Base-by-base conservation (phyloP, 2,888 invertebrate genomes). In the Rhingia campestris region DNA sequence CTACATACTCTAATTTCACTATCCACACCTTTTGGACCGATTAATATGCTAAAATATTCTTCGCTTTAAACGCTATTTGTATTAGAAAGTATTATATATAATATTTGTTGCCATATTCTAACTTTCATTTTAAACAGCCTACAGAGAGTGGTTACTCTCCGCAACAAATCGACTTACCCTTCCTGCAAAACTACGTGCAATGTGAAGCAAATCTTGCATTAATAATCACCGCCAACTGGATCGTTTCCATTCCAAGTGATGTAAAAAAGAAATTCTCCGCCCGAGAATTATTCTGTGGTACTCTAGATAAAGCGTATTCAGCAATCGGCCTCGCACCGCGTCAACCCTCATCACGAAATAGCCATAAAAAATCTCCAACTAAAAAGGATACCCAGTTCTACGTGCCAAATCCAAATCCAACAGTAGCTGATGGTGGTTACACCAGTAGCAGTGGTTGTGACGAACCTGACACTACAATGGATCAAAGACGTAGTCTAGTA, bases 191-290 rank as follows among this genome's bases (percentile, higher is more conserved):
- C 6, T 91, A 90, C 64, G 86, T 89, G 76, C 64, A 75, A 53
- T 88, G 88, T 86, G 88, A 89, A 5, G 86, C 89, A 3, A 22
- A 58, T 1, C 73, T 88, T 41, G 80, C 88, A 3, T 88, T 91
- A 70, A 88, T 90, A 59, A 76, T 89, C 10, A 88, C 90, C 7
- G 89, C 89, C 22, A 89, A 89, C 77, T 89, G 89, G 87, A 87
- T 90, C 53, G 54, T 58, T 10, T 82, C 86, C 4, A 67, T 88
- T 69, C 49, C 87, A 6, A 86, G 84, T 73, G 88, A 89, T 47
- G 77, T 79, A 1, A 88, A 87, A 41, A 88, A 88, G 61, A 89
- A 88, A 72, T 87, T 88, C 39, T 88, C 88, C 6, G 72, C 88
- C 4, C 80, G 74, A 33, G 88, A 88, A 14, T 69, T 89, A 7